Evolutionary conservation across 2,113 vertebrate genomes (phyloP).

Genomic region (Centropus bengalensis): DNA sequence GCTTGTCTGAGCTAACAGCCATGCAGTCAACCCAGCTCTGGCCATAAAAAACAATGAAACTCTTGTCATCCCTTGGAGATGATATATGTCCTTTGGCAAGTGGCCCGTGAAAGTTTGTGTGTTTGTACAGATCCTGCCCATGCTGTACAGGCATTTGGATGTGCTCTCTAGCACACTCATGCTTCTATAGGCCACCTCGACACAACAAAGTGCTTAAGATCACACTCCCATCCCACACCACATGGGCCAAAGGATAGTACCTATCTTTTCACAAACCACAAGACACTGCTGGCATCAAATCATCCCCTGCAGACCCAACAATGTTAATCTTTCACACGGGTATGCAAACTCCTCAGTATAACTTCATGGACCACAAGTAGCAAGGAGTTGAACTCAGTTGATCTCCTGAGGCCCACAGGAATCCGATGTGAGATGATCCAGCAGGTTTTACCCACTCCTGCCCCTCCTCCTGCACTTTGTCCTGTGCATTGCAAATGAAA

Average conservation of each 20-base stretch:
- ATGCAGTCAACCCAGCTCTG: background rate
- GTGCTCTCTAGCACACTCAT: background rate
- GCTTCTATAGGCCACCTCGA: background rate
- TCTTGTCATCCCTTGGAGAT: background rate
- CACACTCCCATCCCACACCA: background rate
- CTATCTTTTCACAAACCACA: background rate
- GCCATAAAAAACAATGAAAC: background rate
- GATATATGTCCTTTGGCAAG: background rate
- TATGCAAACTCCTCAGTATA: background rate
- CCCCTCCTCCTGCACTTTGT: background rate
- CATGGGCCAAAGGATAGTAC: background rate
- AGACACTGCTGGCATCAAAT: background rate
- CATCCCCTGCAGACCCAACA: background rate
- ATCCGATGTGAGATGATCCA: background rate
- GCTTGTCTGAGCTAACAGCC: background rate
- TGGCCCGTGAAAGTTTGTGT: background rate
- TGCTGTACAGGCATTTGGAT: background rate
- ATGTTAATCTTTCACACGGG: background rate
- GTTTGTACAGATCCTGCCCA: background rate
- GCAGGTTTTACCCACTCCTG: background rate
- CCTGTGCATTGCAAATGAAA: background rate
- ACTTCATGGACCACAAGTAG: background rate
- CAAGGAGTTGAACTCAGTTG: background rate
- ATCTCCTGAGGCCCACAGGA: background rate
- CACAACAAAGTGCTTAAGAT: background rate